Conservation (phyloP, 2,797 vertebrate species). For the Rhinichthys osculus region DNA sequence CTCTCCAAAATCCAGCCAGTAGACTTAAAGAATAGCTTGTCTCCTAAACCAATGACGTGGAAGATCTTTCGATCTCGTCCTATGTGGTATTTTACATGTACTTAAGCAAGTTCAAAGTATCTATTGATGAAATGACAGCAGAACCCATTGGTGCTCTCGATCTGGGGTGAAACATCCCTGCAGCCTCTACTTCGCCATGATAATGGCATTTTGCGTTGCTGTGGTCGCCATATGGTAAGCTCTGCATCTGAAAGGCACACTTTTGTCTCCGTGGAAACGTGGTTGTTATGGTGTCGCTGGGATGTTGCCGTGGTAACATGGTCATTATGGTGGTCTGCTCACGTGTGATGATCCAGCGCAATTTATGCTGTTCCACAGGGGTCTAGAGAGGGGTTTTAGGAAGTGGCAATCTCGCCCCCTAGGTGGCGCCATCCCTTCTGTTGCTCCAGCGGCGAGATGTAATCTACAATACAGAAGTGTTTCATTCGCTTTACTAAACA, state of each 20-base stretch:
- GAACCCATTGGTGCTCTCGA: constrained; percentile 21
- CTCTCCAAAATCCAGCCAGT: neutral
- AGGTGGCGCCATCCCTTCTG: constrained; percentile 90
- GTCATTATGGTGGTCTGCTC: constrained; percentile 31
- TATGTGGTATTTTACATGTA: constrained; percentile 32
- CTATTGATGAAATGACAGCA: constrained; percentile 38
- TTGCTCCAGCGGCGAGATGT: constrained; percentile 88
- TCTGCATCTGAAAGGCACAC: constrained; percentile 39
- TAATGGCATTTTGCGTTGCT: constrained; percentile 39
- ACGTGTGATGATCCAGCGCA: constrained; percentile 30
- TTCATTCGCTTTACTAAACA: neutral
- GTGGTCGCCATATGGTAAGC: constrained; percentile 20
- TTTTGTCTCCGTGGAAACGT: constrained; percentile 39
- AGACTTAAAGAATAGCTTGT: constrained; percentile 24
- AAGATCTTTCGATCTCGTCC: constrained; percentile 56
- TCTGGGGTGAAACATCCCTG: constrained; percentile 18
- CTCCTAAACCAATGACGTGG: constrained; percentile 54
- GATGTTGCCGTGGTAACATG: constrained; percentile 70
- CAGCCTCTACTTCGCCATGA: constrained; percentile 25
- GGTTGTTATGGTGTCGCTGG: constrained; percentile 65
- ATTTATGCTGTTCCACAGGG: constrained; percentile 29
- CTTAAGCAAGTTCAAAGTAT: constrained; percentile 49
- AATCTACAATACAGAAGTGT: constrained; percentile 79
- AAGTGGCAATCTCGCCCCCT: constrained; percentile 84
- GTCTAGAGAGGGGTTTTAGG: constrained; percentile 66